Base-by-base conservation (phyloP, 2,797 vertebrate genomes). In the Rhinophrynus dorsalis region DNA sequence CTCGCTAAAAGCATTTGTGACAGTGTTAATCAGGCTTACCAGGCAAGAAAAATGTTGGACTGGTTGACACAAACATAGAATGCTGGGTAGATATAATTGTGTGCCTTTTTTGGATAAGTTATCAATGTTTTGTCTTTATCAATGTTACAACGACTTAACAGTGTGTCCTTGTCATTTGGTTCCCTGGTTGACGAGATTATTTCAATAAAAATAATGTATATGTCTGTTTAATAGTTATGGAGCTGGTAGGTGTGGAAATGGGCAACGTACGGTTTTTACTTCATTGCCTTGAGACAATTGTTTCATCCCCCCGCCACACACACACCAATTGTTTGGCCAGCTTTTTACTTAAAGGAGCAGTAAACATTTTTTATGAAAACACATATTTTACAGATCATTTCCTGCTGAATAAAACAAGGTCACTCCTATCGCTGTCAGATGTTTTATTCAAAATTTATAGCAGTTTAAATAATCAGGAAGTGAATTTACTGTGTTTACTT, bases 161-260 rank as follows among this genome's bases (percentile, higher is more conserved):
- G 30, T 40, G 38, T 44, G 68, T 64, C 42, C 44, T 64, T 64
- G 60, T 64, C 27, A 37, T 57, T 45, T 48, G 32, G 51, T 57
- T 72, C 27, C 23, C 44, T 50, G 58, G 30, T 47, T 63, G 60
- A 72, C 32, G 12, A 20, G 20, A 57, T 72, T 48, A 72, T 64
- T 72, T 58, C 42, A 72, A 64, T 64, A 71, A 71, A 71, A 64
- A 58, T 40, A n/a, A 58, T 50, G 18, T 32, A 23, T 68, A 32
- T 50, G 52, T 48, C 20, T 58, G 44, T 40, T 2, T 6, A 51
- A 10, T 12, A 23, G 12, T 27, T 51, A 6, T 51, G 23, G 24
- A 27, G 47, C 10, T 23, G 6, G 6, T 45, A 2, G 6, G 6
- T 7, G 9, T 21, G 18, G 17, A 10, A 18, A 21, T 2, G 2